Conservation (phyloP, 1,140 invertebrate genomes). For the Drosophila parabipectinata region DNA sequence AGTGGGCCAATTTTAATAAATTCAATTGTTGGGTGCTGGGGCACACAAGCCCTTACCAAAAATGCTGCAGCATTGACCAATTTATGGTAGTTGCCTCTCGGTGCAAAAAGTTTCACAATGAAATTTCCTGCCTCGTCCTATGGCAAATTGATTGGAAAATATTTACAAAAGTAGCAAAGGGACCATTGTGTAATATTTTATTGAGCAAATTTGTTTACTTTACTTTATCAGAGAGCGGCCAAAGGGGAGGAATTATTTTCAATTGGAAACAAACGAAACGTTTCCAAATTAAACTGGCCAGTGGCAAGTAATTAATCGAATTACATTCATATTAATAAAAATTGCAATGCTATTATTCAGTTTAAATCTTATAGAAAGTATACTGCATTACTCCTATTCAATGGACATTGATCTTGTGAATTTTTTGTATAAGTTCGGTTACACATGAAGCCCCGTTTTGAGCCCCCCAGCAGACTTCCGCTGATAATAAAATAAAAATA, state of each 20-base stretch:
- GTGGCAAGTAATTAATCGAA: background rate
- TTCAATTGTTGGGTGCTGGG: constrained; percentile 39
- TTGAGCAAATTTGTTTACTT: background rate
- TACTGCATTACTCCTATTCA: background rate
- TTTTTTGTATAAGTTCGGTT: constrained; percentile 6
- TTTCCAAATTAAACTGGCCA: background rate
- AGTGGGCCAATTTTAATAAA: constrained; percentile 59
- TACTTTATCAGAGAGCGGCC: background rate
- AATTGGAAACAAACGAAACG: background rate
- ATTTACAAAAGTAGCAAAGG: constrained; percentile 10
- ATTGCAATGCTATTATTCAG: background rate
- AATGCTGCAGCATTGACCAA: constrained; percentile 19
- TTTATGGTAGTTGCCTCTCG: constrained; percentile 28
- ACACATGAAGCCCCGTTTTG: constrained; percentile 19
- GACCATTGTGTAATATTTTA: background rate
- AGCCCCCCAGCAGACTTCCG: constrained; percentile 35
- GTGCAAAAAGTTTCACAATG: constrained; percentile 49
- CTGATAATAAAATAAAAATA: constrained; percentile 71
- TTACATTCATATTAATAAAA: background rate
- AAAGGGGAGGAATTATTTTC: too few relatives aligned
- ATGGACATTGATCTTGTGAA: background rate
- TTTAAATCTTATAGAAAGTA: background rate
- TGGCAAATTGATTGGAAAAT: constrained; percentile 65
- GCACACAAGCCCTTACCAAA: constrained; percentile 1
- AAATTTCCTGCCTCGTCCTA: constrained; percentile 30